Conservation (phyloP, 2,888 invertebrate species). For the Macaria liturata region DNA sequence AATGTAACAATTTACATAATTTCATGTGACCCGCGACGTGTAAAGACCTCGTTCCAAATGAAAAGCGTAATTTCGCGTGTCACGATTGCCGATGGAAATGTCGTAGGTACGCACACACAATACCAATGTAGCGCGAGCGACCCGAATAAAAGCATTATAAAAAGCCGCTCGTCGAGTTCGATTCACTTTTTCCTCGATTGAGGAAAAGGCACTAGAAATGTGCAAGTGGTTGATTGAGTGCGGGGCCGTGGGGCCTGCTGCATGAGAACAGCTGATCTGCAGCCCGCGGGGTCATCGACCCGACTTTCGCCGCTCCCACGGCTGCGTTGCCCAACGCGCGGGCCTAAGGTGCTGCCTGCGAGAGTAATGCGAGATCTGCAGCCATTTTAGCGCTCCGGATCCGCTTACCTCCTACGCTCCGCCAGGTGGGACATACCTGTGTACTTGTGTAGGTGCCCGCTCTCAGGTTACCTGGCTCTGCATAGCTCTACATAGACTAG, state of each 20-base stretch:
- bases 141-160: conserved; percentile 18
- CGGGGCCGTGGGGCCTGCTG: conserved; percentile 30
- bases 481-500: too few relatives aligned
- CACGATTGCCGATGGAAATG: conserved; percentile 30
- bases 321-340: conserved; percentile 65
- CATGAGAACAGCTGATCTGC: conserved; percentile 78
- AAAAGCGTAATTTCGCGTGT: conserved; percentile 32
- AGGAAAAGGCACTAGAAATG: conserved; percentile 15
- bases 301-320: conserved; percentile 80
- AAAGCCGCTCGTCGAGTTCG: conserved; percentile 12
- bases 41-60: conserved; percentile 34
- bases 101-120: conserved; percentile 20
- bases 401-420: too few relatives aligned
- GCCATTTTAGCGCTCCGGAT: too few relatives aligned
- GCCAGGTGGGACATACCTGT: too few relatives aligned
- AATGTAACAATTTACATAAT: not conserved
- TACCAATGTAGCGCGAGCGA: conserved; percentile 25
- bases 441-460: too few relatives aligned
- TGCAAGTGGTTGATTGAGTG: conserved; percentile 12
- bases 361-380: too few relatives aligned
- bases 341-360: conserved; percentile 52
- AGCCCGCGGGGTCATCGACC: conserved; percentile 73
- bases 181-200: conserved; percentile 24
- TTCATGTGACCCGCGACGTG: conserved; percentile 20
- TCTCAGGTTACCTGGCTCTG: too few relatives aligned